phyloP scores from a whole-genome alignment of 2,888 invertebrate genomes.

The Lasioglossum oenotherae region DNA sequence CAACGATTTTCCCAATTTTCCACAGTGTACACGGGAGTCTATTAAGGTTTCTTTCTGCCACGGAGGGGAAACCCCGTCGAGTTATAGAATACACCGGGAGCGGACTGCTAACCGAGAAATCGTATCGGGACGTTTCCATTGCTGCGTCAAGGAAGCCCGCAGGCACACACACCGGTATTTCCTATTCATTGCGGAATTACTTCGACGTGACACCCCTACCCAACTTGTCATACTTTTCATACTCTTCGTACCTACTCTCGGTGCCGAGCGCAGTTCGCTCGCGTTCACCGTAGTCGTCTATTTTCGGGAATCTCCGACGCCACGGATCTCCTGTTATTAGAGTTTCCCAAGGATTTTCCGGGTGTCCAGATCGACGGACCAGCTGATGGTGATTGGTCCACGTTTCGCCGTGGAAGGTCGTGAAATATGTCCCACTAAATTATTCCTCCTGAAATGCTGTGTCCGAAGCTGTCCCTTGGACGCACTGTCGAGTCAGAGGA shows the following conservation, averaged over 20 bases:
- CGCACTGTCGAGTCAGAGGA: no score
- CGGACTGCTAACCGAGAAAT: slow-evolving; percentile 54
- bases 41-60: slow-evolving; percentile 41
- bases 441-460: no score
- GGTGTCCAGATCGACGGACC: neutral
- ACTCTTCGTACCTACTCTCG: neutral
- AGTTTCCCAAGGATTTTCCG: neutral
- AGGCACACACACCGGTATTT: slow-evolving; percentile 35
- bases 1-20: slow-evolving; percentile 42
- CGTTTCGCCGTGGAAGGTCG: neutral
- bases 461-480: no score
- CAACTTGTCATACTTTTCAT: slow-evolving; percentile 33
- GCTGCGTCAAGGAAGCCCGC: slow-evolving; percentile 24
- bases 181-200: slow-evolving; percentile 48
- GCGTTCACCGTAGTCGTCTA: neutral
- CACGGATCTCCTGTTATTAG: neutral
- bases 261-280: neutral
- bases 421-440: neutral
- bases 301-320: neutral
- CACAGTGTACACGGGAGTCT: slow-evolving; percentile 14
- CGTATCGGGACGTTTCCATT: slow-evolving; percentile 38
- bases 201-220: slow-evolving; percentile 30
- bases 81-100: slow-evolving; percentile 23
- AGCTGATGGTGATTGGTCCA: neutral
- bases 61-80: slow-evolving; percentile 34